Percentiles rank a stretch among this genome's conserved stretches.
These are phyloP conservation scores for Habropoda laboriosa DNA, from an alignment of 1,140 invertebrate species.

Conservation along the genomic window DNA sequence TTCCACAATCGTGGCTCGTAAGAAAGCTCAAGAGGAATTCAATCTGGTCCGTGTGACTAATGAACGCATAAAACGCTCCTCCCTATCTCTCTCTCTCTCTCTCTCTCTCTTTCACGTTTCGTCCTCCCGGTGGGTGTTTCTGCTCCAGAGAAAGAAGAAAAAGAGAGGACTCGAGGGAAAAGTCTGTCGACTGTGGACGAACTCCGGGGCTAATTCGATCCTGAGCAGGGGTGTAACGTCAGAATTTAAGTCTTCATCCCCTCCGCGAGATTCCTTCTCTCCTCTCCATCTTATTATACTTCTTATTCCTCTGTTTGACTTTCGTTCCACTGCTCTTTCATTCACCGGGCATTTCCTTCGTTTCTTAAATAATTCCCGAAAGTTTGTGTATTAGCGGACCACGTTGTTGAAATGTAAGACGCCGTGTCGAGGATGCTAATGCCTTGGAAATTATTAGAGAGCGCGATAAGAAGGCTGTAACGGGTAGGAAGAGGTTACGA, in stretches of 20 bases:
- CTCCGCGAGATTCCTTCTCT: conserved; percentile 2
- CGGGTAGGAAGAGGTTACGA: neutral
- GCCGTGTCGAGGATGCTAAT: neutral
- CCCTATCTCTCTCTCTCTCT: no score
- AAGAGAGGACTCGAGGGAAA: neutral
- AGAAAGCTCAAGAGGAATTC: conserved; percentile 68
- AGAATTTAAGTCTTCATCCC: conserved; percentile 13
- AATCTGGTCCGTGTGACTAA: conserved; percentile 75
- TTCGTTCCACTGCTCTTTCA: neutral
- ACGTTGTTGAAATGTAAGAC: no score
- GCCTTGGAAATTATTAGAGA: neutral
- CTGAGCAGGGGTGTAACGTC: neutral
- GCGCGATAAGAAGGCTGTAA: neutral
- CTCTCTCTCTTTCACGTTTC: conserved; percentile 52
- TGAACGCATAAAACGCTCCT: conserved; percentile 74
- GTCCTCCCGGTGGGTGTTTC: conserved; percentile 3
- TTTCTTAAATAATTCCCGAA: conserved; percentile 11
- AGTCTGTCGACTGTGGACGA: conserved; percentile 3
- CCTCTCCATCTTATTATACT: no score
- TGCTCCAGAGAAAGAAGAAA: neutral
- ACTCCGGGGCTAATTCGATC: conserved; percentile 29
- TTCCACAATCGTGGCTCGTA: conserved; percentile 33
- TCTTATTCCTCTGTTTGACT: neutral
- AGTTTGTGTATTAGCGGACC: neutral
- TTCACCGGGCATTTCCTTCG: neutral